Base-by-base conservation (phyloP, 2,888 invertebrate genomes). In the Lepidochitona cinerea region DNA sequence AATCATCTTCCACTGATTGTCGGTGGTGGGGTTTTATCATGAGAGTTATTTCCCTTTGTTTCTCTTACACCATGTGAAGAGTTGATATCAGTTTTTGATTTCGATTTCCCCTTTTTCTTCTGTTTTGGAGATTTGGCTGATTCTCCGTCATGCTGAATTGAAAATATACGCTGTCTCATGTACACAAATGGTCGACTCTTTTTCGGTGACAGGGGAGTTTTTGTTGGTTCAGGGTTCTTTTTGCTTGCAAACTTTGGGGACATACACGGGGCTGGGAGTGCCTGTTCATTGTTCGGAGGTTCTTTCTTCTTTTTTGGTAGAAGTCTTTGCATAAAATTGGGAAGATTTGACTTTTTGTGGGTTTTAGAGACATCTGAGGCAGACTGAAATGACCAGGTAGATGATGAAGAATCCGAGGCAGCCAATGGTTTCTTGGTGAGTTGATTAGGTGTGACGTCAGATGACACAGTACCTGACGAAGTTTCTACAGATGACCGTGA, bases 261-360 rank as follows among this genome's bases (percentile, higher is more conserved):
- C 36, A 37, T 26, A n/a, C 18, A n/a, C 1, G 26, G 23, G 18
- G 59, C 18, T 18, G 26, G 26, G 12, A 12, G 14, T 26, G 23
- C 29, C 12, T 14, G 2, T 59, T 59, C 59, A 29, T 23, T 18
- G 29, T 14, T 29, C 14, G 23, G 59, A 23, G 59, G 9, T 2
- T 4, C 59, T 75, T 87, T 87, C 76, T 85, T 85, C 79, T 85
- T 85, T 73, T 84, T 84, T 0, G 86, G 84, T 69, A 87, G 80
- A 53, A 87, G 76, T 68, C 85, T 81, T 72, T 86, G 85, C 83
- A 87, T 86, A 70, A 87, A 86, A n/a, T 83, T 79, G n/a, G n/a
- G n/a, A 37, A 78, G 79, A 23, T 18, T 23, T 32, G 66, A 66
- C 26, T 66, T 66, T 18, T 37, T 35, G 12, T 23, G 26, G 2